phyloP scores from a whole-genome alignment of 1,140 invertebrate species.

The Drosophila rufa region DNA sequence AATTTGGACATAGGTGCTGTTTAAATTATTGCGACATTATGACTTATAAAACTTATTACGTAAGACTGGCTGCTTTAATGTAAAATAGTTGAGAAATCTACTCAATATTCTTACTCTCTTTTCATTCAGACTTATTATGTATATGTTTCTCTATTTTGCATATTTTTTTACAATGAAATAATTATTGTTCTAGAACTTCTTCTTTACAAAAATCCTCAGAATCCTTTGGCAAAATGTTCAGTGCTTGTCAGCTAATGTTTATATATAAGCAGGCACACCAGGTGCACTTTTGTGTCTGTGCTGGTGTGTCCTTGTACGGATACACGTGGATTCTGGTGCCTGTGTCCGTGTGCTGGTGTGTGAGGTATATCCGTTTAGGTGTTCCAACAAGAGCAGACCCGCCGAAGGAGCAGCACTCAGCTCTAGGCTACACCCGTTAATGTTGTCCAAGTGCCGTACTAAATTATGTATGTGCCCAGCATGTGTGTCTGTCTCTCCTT shows the following conservation, averaged over 20 bases:
- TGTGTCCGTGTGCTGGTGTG: constrained; percentile 17
- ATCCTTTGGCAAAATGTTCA: background rate
- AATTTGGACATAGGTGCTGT: background rate
- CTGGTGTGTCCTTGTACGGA: constrained; percentile 21
- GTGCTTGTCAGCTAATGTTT: constrained; percentile 40
- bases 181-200: no score
- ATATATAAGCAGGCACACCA: constrained; percentile 66
- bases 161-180: background rate
- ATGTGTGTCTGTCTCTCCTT: constrained; percentile 31
- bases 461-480: constrained; percentile 72
- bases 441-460: constrained; percentile 79
- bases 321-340: constrained; percentile 51
- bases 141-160: no score
- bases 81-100: no score
- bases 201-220: background rate
- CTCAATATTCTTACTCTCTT: no score
- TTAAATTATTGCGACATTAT: no score
- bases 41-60: no score
- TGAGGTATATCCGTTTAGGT: constrained; percentile 69
- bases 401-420: constrained; percentile 70
- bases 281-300: constrained; percentile 53
- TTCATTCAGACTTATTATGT: no score
- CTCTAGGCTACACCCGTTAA: constrained; percentile 68
- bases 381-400: constrained; percentile 22
- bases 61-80: no score